Evolutionary conservation across 2,888 invertebrate genomes (phyloP).

Genomic region (Hanleya hanleyi): DNA sequence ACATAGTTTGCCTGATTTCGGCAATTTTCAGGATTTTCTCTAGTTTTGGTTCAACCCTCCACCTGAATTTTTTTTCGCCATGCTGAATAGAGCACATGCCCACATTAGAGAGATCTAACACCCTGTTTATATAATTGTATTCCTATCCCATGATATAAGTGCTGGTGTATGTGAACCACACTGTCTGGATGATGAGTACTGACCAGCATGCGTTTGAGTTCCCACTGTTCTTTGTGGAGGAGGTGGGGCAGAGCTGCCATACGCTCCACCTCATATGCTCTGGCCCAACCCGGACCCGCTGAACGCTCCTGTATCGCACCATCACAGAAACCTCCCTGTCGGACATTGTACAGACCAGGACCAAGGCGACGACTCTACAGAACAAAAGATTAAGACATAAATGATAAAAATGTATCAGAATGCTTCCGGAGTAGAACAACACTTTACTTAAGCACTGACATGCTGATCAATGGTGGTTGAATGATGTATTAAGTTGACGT

Average conservation of each 20-base stretch:
- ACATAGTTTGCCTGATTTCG: too few species aligned
- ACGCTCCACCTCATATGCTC: slow-evolving; percentile 66
- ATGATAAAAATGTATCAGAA: too few species aligned
- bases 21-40: too few species aligned
- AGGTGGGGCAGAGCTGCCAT: slow-evolving; percentile 70
- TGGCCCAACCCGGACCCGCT: slow-evolving; percentile 69
- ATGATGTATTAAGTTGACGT: too few species aligned
- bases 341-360: slow-evolving; percentile 66
- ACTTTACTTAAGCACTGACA: too few species aligned
- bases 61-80: too few species aligned
- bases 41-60: too few species aligned
- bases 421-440: too few species aligned
- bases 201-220: slow-evolving; percentile 65
- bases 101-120: neutral
- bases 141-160: neutral
- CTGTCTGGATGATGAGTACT: slow-evolving; percentile 19
- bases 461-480: too few species aligned
- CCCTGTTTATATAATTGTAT: slow-evolving; percentile 5
- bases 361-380: slow-evolving; percentile 63
- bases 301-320: slow-evolving; percentile 58
- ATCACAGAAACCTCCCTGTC: slow-evolving; percentile 60
- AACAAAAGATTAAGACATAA: too few species aligned
- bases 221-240: slow-evolving; percentile 71
- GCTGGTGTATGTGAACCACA: neutral
- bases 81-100: too few species aligned